These are phyloP conservation scores for Drosophila equinoxialis DNA, from an alignment of 1,140 invertebrate species.

Conservation along the genomic window DNA sequence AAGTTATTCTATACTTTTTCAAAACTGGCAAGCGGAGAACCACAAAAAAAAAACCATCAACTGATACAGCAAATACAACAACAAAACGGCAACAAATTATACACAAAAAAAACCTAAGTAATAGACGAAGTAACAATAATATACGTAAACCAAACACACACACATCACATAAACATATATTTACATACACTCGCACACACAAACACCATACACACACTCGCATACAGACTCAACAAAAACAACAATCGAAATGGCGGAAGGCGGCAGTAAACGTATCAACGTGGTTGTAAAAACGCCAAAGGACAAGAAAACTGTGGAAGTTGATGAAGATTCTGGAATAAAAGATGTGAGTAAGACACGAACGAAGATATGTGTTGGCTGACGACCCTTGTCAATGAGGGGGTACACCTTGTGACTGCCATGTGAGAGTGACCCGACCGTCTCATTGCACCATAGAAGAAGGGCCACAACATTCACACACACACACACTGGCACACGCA, in stretches of 20 bases:
- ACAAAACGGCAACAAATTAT: background rate
- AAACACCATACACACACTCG: conserved; percentile 11
- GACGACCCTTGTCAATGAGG: background rate
- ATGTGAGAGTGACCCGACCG: conserved; percentile 1
- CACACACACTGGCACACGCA: background rate
- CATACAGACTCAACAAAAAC: conserved; percentile 30
- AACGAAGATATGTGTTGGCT: background rate
- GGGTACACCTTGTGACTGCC: conserved; percentile 28
- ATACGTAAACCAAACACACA: conserved; percentile 22
- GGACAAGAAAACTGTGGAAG: conserved; percentile 95
- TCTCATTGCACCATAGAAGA: background rate
- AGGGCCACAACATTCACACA: conserved; percentile 13
- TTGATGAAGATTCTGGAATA: conserved; percentile 92
- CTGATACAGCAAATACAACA: background rate
- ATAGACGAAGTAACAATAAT: conserved; percentile 8
- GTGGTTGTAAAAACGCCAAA: conserved; percentile 98
- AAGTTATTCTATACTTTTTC: background rate
- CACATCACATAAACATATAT: background rate
- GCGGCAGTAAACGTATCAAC: conserved; percentile 88
- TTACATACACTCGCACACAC: background rate
- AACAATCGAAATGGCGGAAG: conserved; percentile 85
- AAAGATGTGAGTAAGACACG: conserved; percentile 90
- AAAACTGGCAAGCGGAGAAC: background rate
- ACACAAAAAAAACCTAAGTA: conserved; percentile 8
- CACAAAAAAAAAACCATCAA: conserved; percentile 7